Conservation (phyloP, 2,888 invertebrate species). For the Deilephila elpenor region DNA sequence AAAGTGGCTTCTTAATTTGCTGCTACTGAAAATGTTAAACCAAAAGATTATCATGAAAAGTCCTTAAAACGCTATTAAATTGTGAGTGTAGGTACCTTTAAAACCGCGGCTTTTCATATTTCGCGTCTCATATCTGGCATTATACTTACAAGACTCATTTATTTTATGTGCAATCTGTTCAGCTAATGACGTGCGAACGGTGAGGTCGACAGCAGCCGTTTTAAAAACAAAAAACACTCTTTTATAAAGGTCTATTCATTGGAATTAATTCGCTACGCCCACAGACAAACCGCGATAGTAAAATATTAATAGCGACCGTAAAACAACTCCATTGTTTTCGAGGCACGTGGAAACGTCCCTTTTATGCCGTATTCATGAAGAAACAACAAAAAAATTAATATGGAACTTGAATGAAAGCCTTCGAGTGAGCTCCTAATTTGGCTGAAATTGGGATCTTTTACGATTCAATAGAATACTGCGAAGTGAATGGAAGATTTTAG, state of each 20-base stretch:
- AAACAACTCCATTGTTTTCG: constrained; percentile 8
- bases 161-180: neutral
- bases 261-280: neutral
- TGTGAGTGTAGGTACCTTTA: neutral
- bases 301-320: constrained; percentile 10
- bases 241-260: neutral
- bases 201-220: neutral
- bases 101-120: neutral
- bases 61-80: neutral
- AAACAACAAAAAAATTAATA: constrained; percentile 24
- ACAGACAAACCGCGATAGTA: neutral
- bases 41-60: neutral
- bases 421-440: constrained; percentile 22
- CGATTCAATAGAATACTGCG: constrained; percentile 22
- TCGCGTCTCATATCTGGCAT: neutral
- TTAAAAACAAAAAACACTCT: neutral
- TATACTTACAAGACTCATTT: neutral
- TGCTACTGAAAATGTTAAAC: no score
- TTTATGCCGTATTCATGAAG: constrained; percentile 15
- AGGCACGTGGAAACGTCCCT: constrained; percentile 2
- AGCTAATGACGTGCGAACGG: neutral
- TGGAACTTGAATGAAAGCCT: constrained; percentile 17
- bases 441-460: constrained; percentile 17
- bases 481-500: constrained; percentile 20
- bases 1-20: no score